Evolutionary conservation across 2,113 vertebrate genomes (phyloP).

Genomic region (Apodemus sylvaticus): DNA sequence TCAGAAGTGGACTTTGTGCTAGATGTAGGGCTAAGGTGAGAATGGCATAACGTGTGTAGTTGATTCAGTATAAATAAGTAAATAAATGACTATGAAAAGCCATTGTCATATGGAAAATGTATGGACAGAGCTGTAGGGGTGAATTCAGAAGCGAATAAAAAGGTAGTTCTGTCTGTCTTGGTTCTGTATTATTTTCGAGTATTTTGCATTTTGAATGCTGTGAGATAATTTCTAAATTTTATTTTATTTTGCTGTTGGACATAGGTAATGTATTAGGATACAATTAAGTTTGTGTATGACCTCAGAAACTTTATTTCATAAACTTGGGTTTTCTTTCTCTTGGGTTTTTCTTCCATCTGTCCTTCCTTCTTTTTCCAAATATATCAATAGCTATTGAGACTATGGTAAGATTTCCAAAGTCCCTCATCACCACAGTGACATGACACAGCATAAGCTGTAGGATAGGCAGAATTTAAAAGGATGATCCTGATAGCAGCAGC

Average conservation of each 20-base stretch:
- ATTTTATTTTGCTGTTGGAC: slow-evolving; percentile 4
- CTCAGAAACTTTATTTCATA: neutral
- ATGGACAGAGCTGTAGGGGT: neutral
- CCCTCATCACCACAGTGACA: neutral
- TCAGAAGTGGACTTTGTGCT: neutral
- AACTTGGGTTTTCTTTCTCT: neutral
- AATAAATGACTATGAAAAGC: neutral
- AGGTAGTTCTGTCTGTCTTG: neutral
- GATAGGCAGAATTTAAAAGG: neutral
- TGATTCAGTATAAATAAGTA: slow-evolving; percentile 25
- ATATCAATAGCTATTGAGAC: neutral
- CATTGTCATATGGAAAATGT: neutral
- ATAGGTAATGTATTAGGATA: neutral
- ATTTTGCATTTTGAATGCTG: neutral
- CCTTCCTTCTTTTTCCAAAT: neutral
- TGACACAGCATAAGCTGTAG: neutral
- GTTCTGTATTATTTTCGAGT: neutral
- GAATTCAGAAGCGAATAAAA: neutral
- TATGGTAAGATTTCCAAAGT: neutral
- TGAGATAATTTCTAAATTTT: slow-evolving; percentile 17
- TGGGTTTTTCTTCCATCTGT: neutral
- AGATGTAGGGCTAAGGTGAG: neutral
- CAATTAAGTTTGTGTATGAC: neutral
- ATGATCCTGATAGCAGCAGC: neutral
- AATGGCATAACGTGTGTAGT: neutral